Conservation (phyloP, 2,888 invertebrate species). For the Nomada goodeniana region DNA sequence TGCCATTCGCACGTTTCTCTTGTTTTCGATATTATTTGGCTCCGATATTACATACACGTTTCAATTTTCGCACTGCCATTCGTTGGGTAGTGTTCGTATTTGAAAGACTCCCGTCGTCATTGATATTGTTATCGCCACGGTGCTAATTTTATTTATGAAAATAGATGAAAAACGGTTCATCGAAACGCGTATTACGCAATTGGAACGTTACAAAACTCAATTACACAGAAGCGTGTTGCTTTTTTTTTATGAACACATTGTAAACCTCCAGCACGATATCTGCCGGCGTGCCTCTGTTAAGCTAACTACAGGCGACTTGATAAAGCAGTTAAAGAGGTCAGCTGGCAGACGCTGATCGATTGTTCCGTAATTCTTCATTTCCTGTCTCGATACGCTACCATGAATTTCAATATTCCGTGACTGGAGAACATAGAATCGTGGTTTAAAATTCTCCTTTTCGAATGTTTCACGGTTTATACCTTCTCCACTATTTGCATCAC, state of each 20-base stretch:
- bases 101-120: no score
- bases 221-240: constrained; percentile 3
- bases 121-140: no score
- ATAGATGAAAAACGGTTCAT: no score
- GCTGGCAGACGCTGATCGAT: constrained; percentile 59
- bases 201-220: constrained; percentile 16
- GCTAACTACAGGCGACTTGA: constrained; percentile 46
- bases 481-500: no score
- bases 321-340: constrained; percentile 61
- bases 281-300: constrained; percentile 31
- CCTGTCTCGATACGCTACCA: constrained; percentile 53
- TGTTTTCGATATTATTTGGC: no score
- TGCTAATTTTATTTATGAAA: no score
- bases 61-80: no score
- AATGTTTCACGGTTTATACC: no score
- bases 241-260: not conserved
- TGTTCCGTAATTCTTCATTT: constrained; percentile 61
- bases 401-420: constrained; percentile 48
- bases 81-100: no score
- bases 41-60: no score
- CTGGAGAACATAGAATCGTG: not conserved
- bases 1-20: not conserved
- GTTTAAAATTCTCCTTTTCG: not conserved
- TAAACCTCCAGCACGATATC: constrained; percentile 32
- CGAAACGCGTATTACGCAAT: constrained; percentile 13